These are phyloP conservation scores for Oceanodroma leucorhoa DNA, from an alignment of 2,797 vertebrate genomes.

Conservation along the genomic window DNA sequence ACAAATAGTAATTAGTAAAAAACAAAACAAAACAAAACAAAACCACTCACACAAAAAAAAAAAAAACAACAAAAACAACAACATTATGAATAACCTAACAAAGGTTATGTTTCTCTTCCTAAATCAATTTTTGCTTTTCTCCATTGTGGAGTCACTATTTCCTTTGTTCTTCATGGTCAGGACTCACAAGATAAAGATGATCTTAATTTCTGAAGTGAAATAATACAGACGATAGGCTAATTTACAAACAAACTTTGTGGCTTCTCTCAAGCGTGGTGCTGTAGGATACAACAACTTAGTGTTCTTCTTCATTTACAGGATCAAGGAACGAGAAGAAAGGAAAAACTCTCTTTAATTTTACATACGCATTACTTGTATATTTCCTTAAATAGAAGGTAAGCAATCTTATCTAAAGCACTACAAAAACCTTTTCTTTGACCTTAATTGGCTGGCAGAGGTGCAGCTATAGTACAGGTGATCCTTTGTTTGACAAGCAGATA, in stretches of 20 bases:
- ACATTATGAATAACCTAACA: background rate
- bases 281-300: background rate
- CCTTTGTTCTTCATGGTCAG: background rate
- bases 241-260: background rate
- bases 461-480: background rate
- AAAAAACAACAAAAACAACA: background rate
- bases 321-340: background rate
- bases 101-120: background rate
- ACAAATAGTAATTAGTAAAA: background rate
- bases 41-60: too few species aligned
- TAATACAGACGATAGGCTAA: background rate
- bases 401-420: background rate
- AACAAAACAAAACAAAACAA: background rate
- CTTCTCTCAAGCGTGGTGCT: background rate
- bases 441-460: background rate
- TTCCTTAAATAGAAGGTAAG: background rate
- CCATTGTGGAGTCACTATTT: background rate
- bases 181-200: background rate
- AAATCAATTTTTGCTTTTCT: background rate
- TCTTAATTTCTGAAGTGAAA: background rate
- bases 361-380: rapidly evolving
- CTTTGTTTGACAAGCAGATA: background rate
- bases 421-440: background rate
- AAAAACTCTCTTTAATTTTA: background rate
- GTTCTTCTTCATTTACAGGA: background rate